phyloP scores from a whole-genome alignment of 2,888 invertebrate genomes.

The Nesidiocoris tenuis region DNA sequence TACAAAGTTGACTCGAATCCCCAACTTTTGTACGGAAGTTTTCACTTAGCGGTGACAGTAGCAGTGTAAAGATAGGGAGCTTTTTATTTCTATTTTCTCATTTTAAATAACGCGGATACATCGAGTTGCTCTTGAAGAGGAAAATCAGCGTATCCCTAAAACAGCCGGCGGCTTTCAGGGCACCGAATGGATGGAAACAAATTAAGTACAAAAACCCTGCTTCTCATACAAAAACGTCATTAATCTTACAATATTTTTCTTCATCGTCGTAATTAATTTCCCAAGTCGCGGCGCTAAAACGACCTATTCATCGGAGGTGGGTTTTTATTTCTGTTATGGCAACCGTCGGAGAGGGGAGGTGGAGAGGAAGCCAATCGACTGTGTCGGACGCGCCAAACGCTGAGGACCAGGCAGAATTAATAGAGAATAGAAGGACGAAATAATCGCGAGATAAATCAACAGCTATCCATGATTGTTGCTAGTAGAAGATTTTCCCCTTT shows the following conservation, averaged over 20 bases:
- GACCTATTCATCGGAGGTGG: background rate
- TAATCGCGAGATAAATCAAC: too few species aligned
- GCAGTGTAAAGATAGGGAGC: background rate
- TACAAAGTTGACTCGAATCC: background rate
- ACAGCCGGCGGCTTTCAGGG: background rate
- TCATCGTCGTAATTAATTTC: slow-evolving; percentile 25
- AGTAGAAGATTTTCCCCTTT: too few species aligned
- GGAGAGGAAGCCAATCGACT: background rate
- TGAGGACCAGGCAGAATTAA: too few species aligned
- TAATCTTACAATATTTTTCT: slow-evolving; percentile 27
- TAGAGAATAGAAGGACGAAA: too few species aligned
- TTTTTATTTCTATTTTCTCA: slow-evolving; percentile 11
- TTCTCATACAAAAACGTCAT: slow-evolving; percentile 34
- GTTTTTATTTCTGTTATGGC: too few species aligned
- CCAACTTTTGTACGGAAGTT: background rate
- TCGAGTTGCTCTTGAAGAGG: background rate
- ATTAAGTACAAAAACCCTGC: slow-evolving; percentile 48
- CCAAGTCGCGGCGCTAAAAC: background rate
- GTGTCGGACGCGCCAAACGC: too few species aligned
- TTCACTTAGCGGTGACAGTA: background rate
- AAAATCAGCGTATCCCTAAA: slow-evolving; percentile 6
- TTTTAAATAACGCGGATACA: slow-evolving; percentile 12
- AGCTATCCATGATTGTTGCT: too few species aligned
- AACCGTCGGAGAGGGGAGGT: background rate
- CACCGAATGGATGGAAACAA: slow-evolving; percentile 47